Evolutionary conservation across 2,113 vertebrate species (phyloP), one percentile per base, ranked within the genome.

Genomic region (Rynchops niger): DNA sequence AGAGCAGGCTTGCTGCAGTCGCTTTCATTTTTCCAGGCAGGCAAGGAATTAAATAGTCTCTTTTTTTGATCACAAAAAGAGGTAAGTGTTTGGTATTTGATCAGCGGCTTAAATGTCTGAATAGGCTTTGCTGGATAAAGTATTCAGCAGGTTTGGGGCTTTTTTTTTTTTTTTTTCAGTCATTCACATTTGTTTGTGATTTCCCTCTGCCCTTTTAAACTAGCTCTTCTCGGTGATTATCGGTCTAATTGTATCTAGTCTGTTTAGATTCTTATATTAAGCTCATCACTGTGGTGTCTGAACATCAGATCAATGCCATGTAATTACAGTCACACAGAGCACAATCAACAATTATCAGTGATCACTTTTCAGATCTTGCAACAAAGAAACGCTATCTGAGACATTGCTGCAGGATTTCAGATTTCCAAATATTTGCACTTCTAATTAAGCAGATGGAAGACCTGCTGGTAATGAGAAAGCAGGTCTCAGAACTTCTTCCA

Each of bases 381-480:
- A 97, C 93, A 96, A 97, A 95, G 96, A 96, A 92, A 95, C 77
- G 32, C 74, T 97, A 88, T 97, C 94, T 95, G 94, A 97, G 97
- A 91, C 29, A 5, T 29, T 95, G 92, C 92, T 93, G 52, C 63
- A 90, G 90, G 70, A 86, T 92, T 97, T 97, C 95, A 97, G 97
- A 95, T 97, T 97, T 97, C 95, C 87, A 90, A 98, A 97, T 97
- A 97, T 97, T 98, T 98, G 98, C 97, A 97, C 97, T 97, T 98
- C 96, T 97, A 98, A 98, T 98, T 98, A 98, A 97, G 95, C 96
- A 97, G 97, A 98, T 98, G 98, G 98, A 98, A 97, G 93, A 93
- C 95, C 95, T 98, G 97, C 96, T 98, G 91, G 88, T 94, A 94
- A 94, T 97, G 97, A 97, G 97, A 95, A 94, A 97, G 93, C 94